Percentiles rank a stretch among this genome's conserved stretches.
phyloP scores from a whole-genome alignment of 2,888 invertebrate genomes.

The Eustalomyia histrio region DNA sequence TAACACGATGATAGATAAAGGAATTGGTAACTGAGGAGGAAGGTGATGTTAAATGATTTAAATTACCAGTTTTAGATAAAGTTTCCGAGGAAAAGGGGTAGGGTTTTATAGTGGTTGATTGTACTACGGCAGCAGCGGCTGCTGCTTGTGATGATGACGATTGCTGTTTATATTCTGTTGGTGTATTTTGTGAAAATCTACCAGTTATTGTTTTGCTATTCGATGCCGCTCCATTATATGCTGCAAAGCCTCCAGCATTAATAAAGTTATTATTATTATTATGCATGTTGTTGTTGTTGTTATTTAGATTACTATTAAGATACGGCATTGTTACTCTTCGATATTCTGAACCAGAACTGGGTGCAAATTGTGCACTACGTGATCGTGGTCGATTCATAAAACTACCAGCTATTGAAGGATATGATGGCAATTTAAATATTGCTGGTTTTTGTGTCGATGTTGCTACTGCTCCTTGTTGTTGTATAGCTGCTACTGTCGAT shows the following conservation, averaged over 20 bases:
- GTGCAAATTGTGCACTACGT: slow-evolving; percentile 74
- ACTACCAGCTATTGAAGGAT: slow-evolving; percentile 72
- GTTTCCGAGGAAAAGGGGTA: neutral
- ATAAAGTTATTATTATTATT: slow-evolving; percentile 62
- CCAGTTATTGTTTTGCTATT: slow-evolving; percentile 45
- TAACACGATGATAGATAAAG: slow-evolving; percentile 78
- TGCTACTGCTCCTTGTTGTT: slow-evolving; percentile 2
- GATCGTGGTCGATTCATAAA: slow-evolving; percentile 74
- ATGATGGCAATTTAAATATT: slow-evolving; percentile 72
- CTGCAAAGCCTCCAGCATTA: slow-evolving; percentile 62
- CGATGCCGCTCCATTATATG: slow-evolving; percentile 46
- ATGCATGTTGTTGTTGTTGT: slow-evolving; percentile 50
- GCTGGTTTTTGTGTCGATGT: slow-evolving; percentile 70
- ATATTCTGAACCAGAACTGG: slow-evolving; percentile 69
- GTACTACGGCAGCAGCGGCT: slow-evolving; percentile 17
- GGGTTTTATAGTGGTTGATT: slow-evolving; percentile 5
- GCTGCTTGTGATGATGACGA: slow-evolving; percentile 27
- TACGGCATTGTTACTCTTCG: slow-evolving; percentile 52
- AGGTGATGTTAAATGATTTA: slow-evolving; percentile 6
- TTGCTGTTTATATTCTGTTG: slow-evolving; percentile 36
- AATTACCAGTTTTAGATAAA: neutral
- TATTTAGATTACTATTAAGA: slow-evolving; percentile 35
- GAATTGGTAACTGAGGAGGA: slow-evolving; percentile 71
- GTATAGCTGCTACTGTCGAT: neutral
- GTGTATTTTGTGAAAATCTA: slow-evolving; percentile 44